A percentile compares a stretch with the other conserved stretches of the same genome.
Conservation (phyloP, 1,140 invertebrate species). For the Atta texana region DNA sequence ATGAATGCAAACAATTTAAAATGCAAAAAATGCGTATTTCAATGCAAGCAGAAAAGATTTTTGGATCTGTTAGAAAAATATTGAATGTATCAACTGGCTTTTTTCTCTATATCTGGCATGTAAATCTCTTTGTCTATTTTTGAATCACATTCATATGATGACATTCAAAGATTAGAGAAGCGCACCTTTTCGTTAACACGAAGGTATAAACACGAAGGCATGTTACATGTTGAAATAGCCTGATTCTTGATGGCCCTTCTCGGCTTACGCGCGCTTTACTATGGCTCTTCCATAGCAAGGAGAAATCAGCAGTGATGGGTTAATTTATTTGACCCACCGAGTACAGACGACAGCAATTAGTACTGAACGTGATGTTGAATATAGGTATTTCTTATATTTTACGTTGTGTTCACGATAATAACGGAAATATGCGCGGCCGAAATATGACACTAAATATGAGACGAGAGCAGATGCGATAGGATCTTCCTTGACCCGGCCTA, state of each 20-base stretch:
- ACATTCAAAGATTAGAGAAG: neutral
- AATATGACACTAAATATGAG: constrained; percentile 26
- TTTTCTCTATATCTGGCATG: neutral
- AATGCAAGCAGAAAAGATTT: neutral
- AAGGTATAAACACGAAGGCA: neutral
- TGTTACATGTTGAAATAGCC: constrained; percentile 17
- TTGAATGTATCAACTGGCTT: neutral
- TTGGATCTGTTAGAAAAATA: neutral
- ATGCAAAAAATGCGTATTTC: neutral
- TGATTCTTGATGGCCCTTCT: constrained; percentile 61
- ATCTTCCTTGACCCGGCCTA: constrained; percentile 1
- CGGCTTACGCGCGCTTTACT: constrained; percentile 63
- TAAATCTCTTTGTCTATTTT: neutral
- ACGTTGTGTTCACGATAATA: constrained; percentile 9
- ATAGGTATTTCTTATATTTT: constrained; percentile 53
- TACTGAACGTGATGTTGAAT: constrained; percentile 50
- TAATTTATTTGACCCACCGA: constrained; percentile 82
- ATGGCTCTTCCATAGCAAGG: constrained; percentile 1
- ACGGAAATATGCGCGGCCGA: neutral
- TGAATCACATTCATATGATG: neutral
- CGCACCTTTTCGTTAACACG: neutral
- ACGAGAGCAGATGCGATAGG: constrained; percentile 4
- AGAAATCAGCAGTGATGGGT: constrained; percentile 70
- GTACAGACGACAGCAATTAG: constrained; percentile 76
- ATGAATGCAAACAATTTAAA: neutral